Evolutionary conservation across 1,140 invertebrate genomes (phyloP).

Genomic region (Ceratoteleas bidentatus): DNA sequence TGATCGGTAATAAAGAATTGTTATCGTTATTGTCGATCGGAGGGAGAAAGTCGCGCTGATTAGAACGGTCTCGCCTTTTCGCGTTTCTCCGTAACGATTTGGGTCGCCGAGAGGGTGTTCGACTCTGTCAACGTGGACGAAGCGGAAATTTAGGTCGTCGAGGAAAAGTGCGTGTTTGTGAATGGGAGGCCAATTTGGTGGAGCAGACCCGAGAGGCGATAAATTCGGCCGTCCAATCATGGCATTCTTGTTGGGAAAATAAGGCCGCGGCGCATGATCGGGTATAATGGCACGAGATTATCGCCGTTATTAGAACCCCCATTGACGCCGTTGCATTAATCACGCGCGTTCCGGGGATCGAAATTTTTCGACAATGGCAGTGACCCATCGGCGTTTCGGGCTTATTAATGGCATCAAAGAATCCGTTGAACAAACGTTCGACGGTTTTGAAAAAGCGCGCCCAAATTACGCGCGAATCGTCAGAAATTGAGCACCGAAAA

Average conservation of each 20-base stretch:
- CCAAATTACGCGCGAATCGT: too few species aligned
- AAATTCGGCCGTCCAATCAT: slow-evolving; percentile 28
- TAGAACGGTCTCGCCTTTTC: slow-evolving; percentile 29
- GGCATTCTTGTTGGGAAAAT: slow-evolving; percentile 33
- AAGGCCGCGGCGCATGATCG: slow-evolving; percentile 29
- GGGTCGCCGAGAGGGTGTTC: slow-evolving; percentile 17
- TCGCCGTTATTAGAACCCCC: slow-evolving; percentile 31
- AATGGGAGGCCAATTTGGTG: slow-evolving; percentile 16
- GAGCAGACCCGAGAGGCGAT: slow-evolving; percentile 4
- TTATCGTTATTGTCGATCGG: slow-evolving; percentile 12
- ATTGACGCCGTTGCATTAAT: slow-evolving; percentile 27
- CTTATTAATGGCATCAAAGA: background rate
- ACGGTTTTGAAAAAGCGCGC: too few species aligned
- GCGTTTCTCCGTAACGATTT: slow-evolving; percentile 22
- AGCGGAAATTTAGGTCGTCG: slow-evolving; percentile 31
- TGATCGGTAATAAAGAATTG: background rate
- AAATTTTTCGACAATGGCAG: slow-evolving; percentile 6
- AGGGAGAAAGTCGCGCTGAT: slow-evolving; percentile 14
- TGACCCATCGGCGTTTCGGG: background rate
- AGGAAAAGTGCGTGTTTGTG: slow-evolving; percentile 31
- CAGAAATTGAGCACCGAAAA: too few species aligned
- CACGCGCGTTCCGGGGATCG: slow-evolving; percentile 10
- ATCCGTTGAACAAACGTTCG: too few species aligned
- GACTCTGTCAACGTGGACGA: slow-evolving; percentile 30
- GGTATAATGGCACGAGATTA: slow-evolving; percentile 38